Evolutionary conservation across 2,888 invertebrate genomes (phyloP), one percentile per base, ranked within the genome.

Genomic region (Agriopis aurantiaria): DNA sequence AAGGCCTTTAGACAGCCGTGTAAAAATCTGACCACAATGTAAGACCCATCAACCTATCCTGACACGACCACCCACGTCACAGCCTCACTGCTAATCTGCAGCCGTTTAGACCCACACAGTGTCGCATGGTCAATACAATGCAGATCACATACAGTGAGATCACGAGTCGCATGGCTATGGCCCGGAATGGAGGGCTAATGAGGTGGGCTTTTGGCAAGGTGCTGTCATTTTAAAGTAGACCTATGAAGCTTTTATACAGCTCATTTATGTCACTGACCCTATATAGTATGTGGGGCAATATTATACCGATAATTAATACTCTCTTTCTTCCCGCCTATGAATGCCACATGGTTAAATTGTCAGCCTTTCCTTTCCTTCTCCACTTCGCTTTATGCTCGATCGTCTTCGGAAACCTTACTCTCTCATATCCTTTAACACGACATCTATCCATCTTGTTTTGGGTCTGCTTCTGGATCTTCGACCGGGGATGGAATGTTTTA

Each of bases 41-140:
- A 14, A 41, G 14, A 17, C n/a, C 56, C 14, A 57, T 43, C 9
- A 43, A 57, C 4, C 6, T 14, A 55, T 8, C 10, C 12, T 40
- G 40, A 57, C 43, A 23, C 65, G 76, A 73, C 76, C 76, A 76
- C 76, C 74, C 74, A 73, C 70, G 61, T 40, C 6, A 7, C 23
- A 17, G n/a, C 68, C 65, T 68, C 12, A 3, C n/a, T 8, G 4
- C n/a, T 68, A 74, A 61, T 69, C 73, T 69, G 69, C 65, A 70
- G 2, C 59, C 63, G 59, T 69, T 69, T 57, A 66, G 56, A 68
- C 58, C 12, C 69, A 61, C 48, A 40, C 23, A 40, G 62, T 62
- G 59, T 56, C 55, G 64, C 43, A 33, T 68, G 69, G 69, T 68
- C 76, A 76, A 72, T 69, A 64, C 68, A 65, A 76, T 76, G 75